Evolutionary conservation across 2,888 invertebrate genomes (phyloP), one percentile per base, ranked within the genome.

Genomic region (Penaeus monodon): DNA sequence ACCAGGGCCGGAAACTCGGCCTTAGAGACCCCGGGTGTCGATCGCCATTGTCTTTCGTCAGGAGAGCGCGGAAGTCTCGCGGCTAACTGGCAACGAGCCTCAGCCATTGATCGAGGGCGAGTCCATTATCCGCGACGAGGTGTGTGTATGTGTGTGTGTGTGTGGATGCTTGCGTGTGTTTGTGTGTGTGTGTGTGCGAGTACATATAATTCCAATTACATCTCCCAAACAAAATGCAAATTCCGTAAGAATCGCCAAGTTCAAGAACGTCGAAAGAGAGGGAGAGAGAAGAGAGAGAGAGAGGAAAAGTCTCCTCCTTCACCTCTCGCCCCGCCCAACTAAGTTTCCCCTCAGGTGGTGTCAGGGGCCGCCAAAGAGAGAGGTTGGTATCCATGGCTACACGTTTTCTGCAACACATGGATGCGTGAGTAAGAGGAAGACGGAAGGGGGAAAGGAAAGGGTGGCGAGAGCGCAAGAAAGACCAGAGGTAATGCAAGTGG

Each of bases 31-130:
- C 66, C 70, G 57, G 68, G 70, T 70, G 78, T 70, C 79, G 65
- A 79, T 68, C 27, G 79, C 70, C 84, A 77, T 79, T 84, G 84
- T 84, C 77, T 77, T 66, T 57, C 63, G 63, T 12, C 57, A 57
- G 70, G 22, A 70, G 66, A n/a, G 68, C 63, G 70, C 70, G 77
- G 79, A 84, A 77, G 77, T 84, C 84, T 84, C 84, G 84, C 70
- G 84, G 77, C 84, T 84, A 84, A 84, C 84, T 84, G 84, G 84
- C 84, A 84, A 84, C 79, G 84, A 84, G 84, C 65, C 49, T 38
- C 68, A 79, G 79, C 84, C 84, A 84, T 84, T 84, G 84, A 84
- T 84, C 84, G 84, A 63, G 77, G 79, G 79, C 78, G 84, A 84
- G 84, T 84, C 84, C 84, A 84, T 84, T 81, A 84, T 84, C 78